These are phyloP conservation scores for Bombus sibiricus DNA, from an alignment of 1,140 invertebrate genomes.

Conservation along the genomic window DNA sequence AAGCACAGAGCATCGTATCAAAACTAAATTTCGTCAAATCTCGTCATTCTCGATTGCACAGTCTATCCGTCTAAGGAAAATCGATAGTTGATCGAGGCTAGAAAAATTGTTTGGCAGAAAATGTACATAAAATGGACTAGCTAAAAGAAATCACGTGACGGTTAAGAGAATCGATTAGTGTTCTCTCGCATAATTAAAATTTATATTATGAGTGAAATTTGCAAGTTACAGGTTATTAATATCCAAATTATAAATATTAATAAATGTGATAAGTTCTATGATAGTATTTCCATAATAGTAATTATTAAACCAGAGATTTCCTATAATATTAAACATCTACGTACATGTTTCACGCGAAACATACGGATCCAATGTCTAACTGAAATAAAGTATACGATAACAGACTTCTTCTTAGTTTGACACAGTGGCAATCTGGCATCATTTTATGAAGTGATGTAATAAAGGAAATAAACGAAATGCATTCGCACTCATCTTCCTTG, in stretches of 20 bases:
- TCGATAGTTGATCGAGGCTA: neutral
- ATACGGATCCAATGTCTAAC: neutral
- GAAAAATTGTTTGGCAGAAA: neutral
- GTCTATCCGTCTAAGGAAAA: neutral
- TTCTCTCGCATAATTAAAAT: neutral
- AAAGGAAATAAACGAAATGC: neutral
- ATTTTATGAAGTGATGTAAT: neutral
- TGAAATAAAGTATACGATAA: neutral
- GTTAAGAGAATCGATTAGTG: neutral
- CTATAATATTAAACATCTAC: no score
- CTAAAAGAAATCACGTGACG: neutral
- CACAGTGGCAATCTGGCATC: neutral
- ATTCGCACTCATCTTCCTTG: neutral
- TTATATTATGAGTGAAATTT: neutral
- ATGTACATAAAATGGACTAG: neutral
- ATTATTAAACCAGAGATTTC: no score
- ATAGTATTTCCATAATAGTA: no score
- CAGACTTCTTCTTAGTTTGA: neutral
- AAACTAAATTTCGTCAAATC: conserved; percentile 59
- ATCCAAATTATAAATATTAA: neutral
- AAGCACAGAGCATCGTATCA: conserved; percentile 38
- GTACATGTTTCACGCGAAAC: neutral
- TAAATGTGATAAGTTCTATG: no score
- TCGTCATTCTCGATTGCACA: conserved; percentile 40
- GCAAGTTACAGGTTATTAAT: neutral